A percentile compares a stretch with the other conserved stretches of the same genome.
Conservation (phyloP, 2,888 invertebrate species). For the Ischnus inquisitorius region DNA sequence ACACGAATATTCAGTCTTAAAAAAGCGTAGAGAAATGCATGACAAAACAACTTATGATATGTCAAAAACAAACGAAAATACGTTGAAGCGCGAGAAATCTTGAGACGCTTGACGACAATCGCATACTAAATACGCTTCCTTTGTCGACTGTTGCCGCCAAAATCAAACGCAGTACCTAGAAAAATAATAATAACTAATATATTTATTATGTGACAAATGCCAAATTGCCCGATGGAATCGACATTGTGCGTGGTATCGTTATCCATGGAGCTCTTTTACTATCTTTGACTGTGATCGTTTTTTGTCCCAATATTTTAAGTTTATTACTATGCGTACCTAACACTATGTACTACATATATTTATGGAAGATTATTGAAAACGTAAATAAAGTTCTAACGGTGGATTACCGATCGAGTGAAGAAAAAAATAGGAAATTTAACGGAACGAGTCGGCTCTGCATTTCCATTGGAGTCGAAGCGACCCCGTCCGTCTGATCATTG, state of each 20-base stretch:
- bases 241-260: slow-evolving; percentile 8
- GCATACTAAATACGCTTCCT: slow-evolving; percentile 29
- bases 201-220: slow-evolving; percentile 24
- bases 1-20: background rate
- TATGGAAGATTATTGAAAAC: slow-evolving; percentile 44
- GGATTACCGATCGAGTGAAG: background rate
- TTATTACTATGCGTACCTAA: slow-evolving; percentile 33
- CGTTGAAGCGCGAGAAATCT: slow-evolving; percentile 6
- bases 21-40: no score
- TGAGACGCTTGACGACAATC: slow-evolving; percentile 5
- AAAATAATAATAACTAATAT: background rate
- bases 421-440: no score
- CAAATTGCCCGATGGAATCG: slow-evolving; percentile 14
- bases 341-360: slow-evolving; percentile 38
- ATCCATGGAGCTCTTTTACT: slow-evolving; percentile 38
- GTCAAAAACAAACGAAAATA: no score
- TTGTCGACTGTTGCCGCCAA: slow-evolving; percentile 31
- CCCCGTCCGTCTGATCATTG: background rate
- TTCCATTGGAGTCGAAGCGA: background rate
- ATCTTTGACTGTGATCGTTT: slow-evolving; percentile 60
- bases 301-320: slow-evolving; percentile 20
- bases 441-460: background rate
- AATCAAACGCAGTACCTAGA: slow-evolving; percentile 12
- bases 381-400: background rate
- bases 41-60: no score